Evolutionary conservation across 2,797 vertebrate species (phyloP), one percentile per base, ranked within the genome.

Genomic region (Danio tinwini): DNA sequence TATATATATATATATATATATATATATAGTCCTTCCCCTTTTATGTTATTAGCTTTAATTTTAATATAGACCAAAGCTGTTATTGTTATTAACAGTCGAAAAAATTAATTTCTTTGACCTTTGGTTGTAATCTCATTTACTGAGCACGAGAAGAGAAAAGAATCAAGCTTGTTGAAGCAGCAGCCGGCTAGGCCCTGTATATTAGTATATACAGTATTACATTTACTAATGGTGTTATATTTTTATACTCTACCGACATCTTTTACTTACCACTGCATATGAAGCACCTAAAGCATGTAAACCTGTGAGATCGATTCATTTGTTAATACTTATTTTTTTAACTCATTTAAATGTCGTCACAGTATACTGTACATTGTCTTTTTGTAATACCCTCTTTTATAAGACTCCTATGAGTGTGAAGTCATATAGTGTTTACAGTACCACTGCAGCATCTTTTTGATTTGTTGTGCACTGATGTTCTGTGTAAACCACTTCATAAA

Each of bases 171-270:
- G 63, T 78, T 83, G 80, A 86, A 78, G 59, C 71, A 80, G 84
- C 85, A 81, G 84, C 68, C 74, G 77, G 67, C 82, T 72, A 69
- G 76, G 80, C 58, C 80, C 56, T 81, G 59, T 55, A 73, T 71
- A 85, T 77, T 67, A 74, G 49, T 87, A 67, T 75, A 76, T 37
- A 74, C 45, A 70, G 76, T 79, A 68, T 80, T 78, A 81, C 74
- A 74, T 80, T 86, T 86, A 82, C 81, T 84, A 71, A 83, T 74
- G 62, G 59, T 86, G 82, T 84, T 86, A 71, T 87, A 84, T 87
- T 84, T 87, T 86, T 88, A 55, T 87, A 85, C 79, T 77, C 69
- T 83, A 74, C 61, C 37, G 47, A 69, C 56, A 64, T 49, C 63
- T 76, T 56, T 81, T 77, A 74, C 63, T 81, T 70, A 68, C 72